Conservation (phyloP, 2,113 vertebrate genomes). For the Zootoca vivipara region DNA sequence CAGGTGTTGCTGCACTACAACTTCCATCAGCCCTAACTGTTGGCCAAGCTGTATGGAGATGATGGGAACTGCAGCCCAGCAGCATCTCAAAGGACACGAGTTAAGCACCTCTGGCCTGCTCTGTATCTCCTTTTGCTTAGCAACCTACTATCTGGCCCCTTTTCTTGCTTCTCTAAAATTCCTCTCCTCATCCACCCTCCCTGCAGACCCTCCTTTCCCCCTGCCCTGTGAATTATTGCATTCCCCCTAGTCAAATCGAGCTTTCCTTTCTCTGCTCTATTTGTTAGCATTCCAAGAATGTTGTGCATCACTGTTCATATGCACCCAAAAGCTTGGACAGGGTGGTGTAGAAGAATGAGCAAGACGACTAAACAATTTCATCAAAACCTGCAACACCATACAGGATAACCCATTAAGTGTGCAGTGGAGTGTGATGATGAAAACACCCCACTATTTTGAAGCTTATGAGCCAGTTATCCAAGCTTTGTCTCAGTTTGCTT, state of each 20-base stretch:
- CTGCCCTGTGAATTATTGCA: not conserved
- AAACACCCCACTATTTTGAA: not conserved
- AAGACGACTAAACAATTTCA: not conserved
- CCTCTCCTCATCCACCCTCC: not conserved
- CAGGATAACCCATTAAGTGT: not conserved
- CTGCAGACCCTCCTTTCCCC: not conserved
- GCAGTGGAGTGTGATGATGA: not conserved
- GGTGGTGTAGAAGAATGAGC: not conserved
- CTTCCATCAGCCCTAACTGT: too few relatives aligned
- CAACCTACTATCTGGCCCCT: too few relatives aligned
- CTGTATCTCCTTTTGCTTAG: not conserved
- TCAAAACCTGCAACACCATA: not conserved
- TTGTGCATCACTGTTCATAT: not conserved
- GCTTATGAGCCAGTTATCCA: not conserved
- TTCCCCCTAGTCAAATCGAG: not conserved
- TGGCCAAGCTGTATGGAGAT: too few relatives aligned
- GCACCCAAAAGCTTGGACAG: not conserved
- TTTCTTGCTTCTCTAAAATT: not conserved
- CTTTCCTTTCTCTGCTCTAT: too few relatives aligned
- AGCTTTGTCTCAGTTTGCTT: fast-evolving
- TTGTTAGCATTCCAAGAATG: not conserved
- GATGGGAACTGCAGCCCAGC: too few relatives aligned
- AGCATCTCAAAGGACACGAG: too few relatives aligned
- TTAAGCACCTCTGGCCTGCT: too few relatives aligned
- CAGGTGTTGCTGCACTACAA: too few relatives aligned